Evolutionary conservation across 2,113 vertebrate genomes (phyloP).

Genomic region (Rhinolophus sinicus): DNA sequence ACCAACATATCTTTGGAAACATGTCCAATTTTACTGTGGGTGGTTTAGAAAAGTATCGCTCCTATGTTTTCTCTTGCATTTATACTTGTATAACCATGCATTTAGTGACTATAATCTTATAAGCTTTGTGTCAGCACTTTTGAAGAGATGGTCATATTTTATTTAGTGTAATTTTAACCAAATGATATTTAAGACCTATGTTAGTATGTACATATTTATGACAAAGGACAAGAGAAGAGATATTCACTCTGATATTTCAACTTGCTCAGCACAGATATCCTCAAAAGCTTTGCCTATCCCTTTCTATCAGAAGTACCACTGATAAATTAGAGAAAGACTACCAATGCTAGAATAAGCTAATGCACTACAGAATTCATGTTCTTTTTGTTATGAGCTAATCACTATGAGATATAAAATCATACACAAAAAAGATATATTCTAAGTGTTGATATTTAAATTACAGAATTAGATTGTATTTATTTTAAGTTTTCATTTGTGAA

Average conservation of each 20-base stretch:
- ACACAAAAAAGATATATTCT: neutral
- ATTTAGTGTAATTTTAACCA: neutral
- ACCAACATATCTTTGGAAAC: neutral
- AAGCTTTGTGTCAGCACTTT: neutral
- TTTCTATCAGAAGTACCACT: neutral
- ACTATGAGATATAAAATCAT: neutral
- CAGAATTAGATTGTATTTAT: neutral
- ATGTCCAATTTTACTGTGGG: neutral
- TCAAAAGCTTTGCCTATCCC: neutral
- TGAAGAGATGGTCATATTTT: neutral
- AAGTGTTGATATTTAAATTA: neutral
- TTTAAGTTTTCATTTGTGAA: neutral
- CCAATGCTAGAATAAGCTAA: neutral
- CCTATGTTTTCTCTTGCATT: neutral
- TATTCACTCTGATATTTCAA: neutral
- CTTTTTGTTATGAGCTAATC: neutral
- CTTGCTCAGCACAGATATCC: neutral
- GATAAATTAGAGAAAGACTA: neutral
- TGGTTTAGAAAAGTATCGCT: neutral
- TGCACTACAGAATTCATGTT: neutral
- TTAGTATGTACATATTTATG: neutral
- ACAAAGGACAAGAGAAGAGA: neutral
- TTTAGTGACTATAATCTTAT: neutral
- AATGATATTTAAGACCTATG: neutral
- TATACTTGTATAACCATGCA: neutral